Base-by-base conservation (phyloP, 2,113 vertebrate species). In the Coptodon bakossiorum region DNA sequence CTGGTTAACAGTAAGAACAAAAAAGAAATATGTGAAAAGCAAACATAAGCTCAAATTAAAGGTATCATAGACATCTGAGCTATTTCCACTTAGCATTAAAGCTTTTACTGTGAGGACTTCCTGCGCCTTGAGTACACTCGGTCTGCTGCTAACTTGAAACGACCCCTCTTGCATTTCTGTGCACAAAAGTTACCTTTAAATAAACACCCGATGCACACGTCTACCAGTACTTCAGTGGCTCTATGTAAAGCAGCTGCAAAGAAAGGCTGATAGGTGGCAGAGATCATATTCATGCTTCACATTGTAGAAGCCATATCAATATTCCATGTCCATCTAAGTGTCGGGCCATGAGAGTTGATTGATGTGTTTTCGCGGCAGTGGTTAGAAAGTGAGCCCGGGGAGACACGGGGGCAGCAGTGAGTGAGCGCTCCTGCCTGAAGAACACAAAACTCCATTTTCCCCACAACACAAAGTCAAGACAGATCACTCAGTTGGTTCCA, bases 251-350 rank as follows among this genome's bases (percentile, higher is more conserved):
- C 81, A 83, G 88, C 86, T 87, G 89, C 63, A 88, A 56, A 84
- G 88, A 81, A 43, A 85, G 79, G 80, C 87, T 88, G 91, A 93
- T 89, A 81, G 89, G 89, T 90, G 92, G 90, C 91, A 91, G 82
- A 84, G 94, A 93, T 94, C 93, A 93, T 91, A 87, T 88, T 93
- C 91, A 90, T 84, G 93, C 85, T 90, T 82, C 81, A 91, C 88
- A 93, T 92, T 84, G 90, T 92, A 93, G 95, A 84, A 91, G 86
- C 87, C 85, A 80, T 90, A 94, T 96, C 93, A 93, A 94, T 95
- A 95, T 94, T 95, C 93, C 76, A 85, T 54, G 81, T 91, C 90
- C 90, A 92, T 85, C 68, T 16, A 86, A 84, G 86, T 88, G 91
- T 94, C 92, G 92, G 91, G 88, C 91, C 86, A 50, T 91, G 90